Conservation (phyloP, 1,140 invertebrate genomes). For the Parasteatoda tepidariorum region DNA sequence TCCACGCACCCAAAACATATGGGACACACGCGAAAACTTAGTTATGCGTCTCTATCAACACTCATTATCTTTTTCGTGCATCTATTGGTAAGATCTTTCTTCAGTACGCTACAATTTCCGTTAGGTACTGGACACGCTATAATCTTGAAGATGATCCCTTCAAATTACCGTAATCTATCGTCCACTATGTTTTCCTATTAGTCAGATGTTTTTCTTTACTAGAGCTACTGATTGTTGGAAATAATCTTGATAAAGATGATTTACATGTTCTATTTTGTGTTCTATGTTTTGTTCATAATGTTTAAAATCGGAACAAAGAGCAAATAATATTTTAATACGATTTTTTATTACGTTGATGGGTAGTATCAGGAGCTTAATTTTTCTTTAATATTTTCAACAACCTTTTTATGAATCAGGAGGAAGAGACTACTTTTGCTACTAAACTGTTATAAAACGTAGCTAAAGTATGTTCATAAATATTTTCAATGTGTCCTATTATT, state of each 20-base stretch:
- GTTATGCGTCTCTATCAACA: background rate
- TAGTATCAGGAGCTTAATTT: no score
- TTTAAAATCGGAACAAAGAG: no score
- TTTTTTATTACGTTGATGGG: no score
- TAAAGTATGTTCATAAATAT: no score
- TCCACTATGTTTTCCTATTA: background rate
- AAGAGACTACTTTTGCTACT: no score
- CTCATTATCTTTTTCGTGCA: background rate
- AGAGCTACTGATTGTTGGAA: background rate
- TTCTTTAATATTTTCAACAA: no score
- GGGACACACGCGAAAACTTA: conserved; percentile 25
- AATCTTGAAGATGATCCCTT: background rate
- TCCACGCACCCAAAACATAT: conserved; percentile 27
- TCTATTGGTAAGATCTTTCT: background rate
- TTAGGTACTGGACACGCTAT: conserved; percentile 18
- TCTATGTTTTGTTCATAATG: no score
- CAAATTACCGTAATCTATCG: conserved; percentile 13
- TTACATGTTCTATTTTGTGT: no score
- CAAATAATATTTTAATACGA: no score
- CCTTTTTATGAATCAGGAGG: no score
- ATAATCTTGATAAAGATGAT: background rate
- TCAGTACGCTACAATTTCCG: conserved; percentile 17
- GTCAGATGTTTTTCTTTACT: background rate
- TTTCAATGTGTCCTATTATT: no score
- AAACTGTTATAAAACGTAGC: no score